Conservation (phyloP, 1,140 invertebrate species). For the Philaenus spumarius region DNA sequence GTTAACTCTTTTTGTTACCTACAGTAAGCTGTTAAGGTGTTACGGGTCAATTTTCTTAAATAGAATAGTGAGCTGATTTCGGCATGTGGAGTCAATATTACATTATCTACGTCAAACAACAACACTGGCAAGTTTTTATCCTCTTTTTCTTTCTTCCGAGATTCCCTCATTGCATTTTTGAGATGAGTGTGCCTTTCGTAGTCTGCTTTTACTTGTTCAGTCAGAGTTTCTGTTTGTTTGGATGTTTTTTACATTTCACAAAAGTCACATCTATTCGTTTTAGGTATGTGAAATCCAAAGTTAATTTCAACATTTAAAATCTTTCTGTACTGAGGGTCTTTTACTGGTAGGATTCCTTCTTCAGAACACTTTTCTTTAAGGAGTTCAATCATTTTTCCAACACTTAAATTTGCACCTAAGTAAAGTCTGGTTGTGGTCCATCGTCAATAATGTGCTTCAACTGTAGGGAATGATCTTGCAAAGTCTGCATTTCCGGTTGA, state of each 20-base stretch:
- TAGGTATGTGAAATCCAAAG: no score
- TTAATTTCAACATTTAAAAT: no score
- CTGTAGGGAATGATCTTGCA: no score
- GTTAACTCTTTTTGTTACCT: no score
- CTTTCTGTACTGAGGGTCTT: slow-evolving; percentile 1
- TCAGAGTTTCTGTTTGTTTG: background rate
- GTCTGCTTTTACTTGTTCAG: background rate
- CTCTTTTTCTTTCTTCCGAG: background rate
- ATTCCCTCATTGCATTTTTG: background rate
- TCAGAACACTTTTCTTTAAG: slow-evolving; percentile 1
- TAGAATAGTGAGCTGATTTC: no score
- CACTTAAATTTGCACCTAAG: slow-evolving; percentile 3
- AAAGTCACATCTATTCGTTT: no score
- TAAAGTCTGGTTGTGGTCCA: no score
- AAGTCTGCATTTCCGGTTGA: no score
- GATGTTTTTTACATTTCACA: background rate
- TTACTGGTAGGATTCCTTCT: background rate
- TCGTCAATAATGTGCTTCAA: slow-evolving; percentile 22
- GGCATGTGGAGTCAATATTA: no score
- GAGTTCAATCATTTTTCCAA: slow-evolving; percentile 3
- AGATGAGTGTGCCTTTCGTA: background rate
- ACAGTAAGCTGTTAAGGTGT: no score
- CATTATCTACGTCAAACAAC: no score
- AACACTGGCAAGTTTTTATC: background rate
- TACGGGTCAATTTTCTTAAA: no score